Conservation (phyloP, 2,888 invertebrate species). For the Parnassius mnemosyne region DNA sequence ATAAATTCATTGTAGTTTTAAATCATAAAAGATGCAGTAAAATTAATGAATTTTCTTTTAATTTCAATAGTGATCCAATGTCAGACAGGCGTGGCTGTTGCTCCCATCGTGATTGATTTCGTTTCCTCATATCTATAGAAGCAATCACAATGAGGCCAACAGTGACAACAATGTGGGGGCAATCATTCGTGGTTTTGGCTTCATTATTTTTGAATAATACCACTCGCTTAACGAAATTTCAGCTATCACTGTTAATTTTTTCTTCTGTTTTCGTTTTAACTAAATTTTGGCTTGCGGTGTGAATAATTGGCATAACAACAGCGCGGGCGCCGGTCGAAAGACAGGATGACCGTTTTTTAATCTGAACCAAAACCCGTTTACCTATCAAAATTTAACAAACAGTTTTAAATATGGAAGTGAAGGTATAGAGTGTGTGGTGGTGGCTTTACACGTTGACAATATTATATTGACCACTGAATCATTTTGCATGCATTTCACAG, state of each 20-base stretch:
- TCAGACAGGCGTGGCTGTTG: background rate
- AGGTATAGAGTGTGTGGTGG: conserved; percentile 81
- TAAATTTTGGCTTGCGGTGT: conserved; percentile 78
- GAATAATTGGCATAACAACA: conserved; percentile 72
- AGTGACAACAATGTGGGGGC: conserved; percentile 36
- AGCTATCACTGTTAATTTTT: conserved; percentile 71
- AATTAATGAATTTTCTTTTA: background rate
- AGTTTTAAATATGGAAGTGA: conserved; percentile 65
- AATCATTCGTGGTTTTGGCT: conserved; percentile 79
- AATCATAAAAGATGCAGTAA: too few species aligned
- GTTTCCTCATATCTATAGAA: background rate
- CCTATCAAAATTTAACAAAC: conserved; percentile 74
- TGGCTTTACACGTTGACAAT: conserved; percentile 66
- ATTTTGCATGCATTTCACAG: conserved; percentile 75
- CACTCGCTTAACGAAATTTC: conserved; percentile 75
- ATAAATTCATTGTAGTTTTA: too few species aligned
- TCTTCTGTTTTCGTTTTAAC: conserved; percentile 68
- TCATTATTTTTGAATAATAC: conserved; percentile 74
- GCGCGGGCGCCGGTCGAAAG: conserved; percentile 41
- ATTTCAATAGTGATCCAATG: conserved; percentile 2
- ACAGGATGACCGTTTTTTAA: conserved; percentile 37
- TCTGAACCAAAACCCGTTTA: conserved; percentile 48
- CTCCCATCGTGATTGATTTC: conserved; percentile 1
- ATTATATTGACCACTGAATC: conserved; percentile 63
- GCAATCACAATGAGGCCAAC: background rate